These are phyloP conservation scores for Tachysurus fulvidraco DNA, from an alignment of 2,113 vertebrate genomes.

Conservation along the genomic window DNA sequence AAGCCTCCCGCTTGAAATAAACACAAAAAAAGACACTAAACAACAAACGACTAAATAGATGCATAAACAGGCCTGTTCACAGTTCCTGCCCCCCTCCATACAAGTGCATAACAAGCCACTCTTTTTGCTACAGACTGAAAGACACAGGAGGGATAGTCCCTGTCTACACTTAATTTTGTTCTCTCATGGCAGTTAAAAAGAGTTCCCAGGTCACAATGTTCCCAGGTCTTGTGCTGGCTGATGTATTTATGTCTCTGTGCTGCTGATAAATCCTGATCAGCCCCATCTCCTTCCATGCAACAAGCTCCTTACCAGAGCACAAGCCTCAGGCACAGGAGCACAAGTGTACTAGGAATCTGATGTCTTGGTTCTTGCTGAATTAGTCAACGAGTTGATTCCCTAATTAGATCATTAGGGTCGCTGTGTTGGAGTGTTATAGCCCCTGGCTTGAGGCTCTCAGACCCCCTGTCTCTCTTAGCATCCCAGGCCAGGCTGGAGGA, in stretches of 20 bases:
- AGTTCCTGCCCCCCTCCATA: constrained; percentile 41
- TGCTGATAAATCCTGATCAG: not conserved
- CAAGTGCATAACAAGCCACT: constrained; percentile 51
- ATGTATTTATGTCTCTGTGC: not conserved
- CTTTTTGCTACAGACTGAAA: constrained; percentile 79
- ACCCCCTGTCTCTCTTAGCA: constrained; percentile 71
- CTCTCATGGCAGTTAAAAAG: constrained; percentile 67
- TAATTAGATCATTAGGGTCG: constrained; percentile 58
- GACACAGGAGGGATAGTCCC: constrained; percentile 74
- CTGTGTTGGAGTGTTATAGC: constrained; percentile 32
- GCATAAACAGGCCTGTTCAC: constrained; percentile 61
- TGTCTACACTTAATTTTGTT: constrained; percentile 83
- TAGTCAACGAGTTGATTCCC: constrained; percentile 70
- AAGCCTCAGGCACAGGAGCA: constrained; percentile 7
- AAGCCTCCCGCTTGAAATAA: constrained; percentile 74
- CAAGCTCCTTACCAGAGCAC: constrained; percentile 6
- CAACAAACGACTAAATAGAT: constrained; percentile 64
- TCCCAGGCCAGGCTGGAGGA: constrained; percentile 38
- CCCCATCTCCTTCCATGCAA: not conserved
- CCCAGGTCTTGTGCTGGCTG: constrained; percentile 20
- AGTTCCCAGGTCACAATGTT: constrained; percentile 24
- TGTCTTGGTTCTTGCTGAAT: constrained; percentile 76
- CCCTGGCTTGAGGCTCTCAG: constrained; percentile 43
- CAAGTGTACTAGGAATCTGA: constrained; percentile 54
- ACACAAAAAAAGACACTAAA: constrained; percentile 61